phyloP scores from a whole-genome alignment of 2,888 invertebrate species.

The Drosophila meridiana region DNA sequence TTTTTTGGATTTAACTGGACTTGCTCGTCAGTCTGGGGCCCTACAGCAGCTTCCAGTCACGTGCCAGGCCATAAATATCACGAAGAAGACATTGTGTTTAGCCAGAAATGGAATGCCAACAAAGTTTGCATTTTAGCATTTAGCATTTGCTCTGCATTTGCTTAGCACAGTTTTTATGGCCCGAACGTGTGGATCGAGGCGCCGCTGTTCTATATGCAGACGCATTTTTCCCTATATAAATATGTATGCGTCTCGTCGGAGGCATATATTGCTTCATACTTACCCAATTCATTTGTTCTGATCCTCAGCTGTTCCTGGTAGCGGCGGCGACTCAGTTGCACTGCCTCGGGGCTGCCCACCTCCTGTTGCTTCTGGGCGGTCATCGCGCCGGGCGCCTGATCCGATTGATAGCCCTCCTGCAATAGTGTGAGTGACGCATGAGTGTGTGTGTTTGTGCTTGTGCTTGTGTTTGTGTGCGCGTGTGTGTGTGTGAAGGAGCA shows the following conservation, averaged over 20 bases:
- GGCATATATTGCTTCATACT: conserved; percentile 19
- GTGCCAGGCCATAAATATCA: conserved; percentile 57
- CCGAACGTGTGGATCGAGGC: conserved; percentile 67
- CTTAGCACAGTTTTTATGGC: conserved; percentile 72
- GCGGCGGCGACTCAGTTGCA: conserved; percentile 47
- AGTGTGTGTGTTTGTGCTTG: background rate
- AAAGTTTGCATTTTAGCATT: conserved; percentile 54
- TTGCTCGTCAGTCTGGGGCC: conserved; percentile 1
- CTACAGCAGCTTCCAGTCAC: conserved; percentile 44
- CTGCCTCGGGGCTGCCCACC: conserved; percentile 73
- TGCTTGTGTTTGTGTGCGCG: conserved; percentile 1
- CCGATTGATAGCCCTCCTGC: conserved; percentile 78
- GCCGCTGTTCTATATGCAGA: conserved; percentile 46
- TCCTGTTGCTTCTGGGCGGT: conserved; percentile 80
- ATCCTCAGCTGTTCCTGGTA: conserved; percentile 35
- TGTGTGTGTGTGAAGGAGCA: conserved; percentile 7
- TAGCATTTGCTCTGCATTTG: conserved; percentile 42
- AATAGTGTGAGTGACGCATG: conserved; percentile 31
- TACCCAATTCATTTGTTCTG: conserved; percentile 48
- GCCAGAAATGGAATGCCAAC: conserved; percentile 28
- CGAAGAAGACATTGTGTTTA: conserved; percentile 38
- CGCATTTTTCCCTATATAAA: background rate
- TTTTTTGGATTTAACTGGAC: conserved; percentile 27
- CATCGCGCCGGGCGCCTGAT: conserved; percentile 69
- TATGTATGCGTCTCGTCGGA: background rate